These are phyloP conservation scores for Orius laevigatus DNA, from an alignment of 1,140 invertebrate species.

Conservation along the genomic window DNA sequence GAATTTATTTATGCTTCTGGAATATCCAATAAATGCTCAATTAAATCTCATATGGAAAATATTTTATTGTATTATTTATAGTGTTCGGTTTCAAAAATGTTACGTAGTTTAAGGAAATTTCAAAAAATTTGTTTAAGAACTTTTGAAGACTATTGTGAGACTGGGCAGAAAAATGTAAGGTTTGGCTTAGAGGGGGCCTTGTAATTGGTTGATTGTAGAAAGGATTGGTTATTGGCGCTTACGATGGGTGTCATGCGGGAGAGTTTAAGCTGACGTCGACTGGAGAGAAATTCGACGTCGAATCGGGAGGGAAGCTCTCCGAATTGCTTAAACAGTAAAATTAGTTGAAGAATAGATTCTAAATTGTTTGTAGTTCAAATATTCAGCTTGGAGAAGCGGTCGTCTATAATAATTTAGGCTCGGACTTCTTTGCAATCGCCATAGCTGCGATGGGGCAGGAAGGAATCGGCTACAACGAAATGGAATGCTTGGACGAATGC, in stretches of 20 bases:
- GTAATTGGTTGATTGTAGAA: constrained; percentile 9
- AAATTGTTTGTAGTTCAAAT: neutral
- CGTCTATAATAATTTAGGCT: constrained; percentile 45
- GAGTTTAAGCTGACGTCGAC: constrained; percentile 3
- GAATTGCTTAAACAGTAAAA: constrained; percentile 7
- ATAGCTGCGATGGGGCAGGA: constrained; percentile 49
- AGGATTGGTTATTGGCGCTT: constrained; percentile 10
- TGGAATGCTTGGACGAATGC: constrained; percentile 49
- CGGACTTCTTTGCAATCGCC: constrained; percentile 43
- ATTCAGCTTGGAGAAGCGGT: neutral
- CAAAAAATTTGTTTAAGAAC: too few species aligned
- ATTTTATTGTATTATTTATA: too few species aligned
- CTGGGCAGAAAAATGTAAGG: too few species aligned
- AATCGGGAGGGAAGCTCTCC: constrained; percentile 5
- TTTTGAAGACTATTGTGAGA: too few species aligned
- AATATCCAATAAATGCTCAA: too few species aligned
- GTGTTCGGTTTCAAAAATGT: too few species aligned
- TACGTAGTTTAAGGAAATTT: too few species aligned
- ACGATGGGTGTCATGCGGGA: constrained; percentile 7
- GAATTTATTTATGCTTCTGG: too few species aligned
- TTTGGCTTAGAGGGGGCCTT: too few species aligned
- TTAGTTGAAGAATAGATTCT: too few species aligned
- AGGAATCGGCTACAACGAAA: constrained; percentile 39
- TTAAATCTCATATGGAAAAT: too few species aligned
- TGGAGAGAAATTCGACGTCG: constrained; percentile 4